Evolutionary conservation across 2,113 vertebrate species (phyloP).

Genomic region (Eptesicus fuscus): DNA sequence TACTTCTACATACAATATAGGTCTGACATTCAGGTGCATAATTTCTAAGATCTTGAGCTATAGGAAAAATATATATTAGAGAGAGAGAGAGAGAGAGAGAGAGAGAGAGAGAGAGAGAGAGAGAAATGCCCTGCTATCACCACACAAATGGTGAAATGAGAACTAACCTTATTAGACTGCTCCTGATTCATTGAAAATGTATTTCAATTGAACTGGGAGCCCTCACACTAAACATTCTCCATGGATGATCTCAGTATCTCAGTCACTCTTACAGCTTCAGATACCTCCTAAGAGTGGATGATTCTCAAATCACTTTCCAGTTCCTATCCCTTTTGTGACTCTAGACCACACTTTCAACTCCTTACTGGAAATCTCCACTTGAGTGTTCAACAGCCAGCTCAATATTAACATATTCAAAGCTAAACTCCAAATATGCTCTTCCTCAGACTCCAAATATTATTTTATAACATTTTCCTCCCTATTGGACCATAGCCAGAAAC

Average conservation of each 20-base stretch:
- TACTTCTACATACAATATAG: background rate
- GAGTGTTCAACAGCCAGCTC: background rate
- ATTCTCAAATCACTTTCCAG: background rate
- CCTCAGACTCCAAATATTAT: background rate
- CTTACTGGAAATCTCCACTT: background rate
- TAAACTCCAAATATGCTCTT: background rate
- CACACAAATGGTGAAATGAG: background rate
- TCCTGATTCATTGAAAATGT: slow-evolving; percentile 20
- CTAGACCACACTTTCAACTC: background rate
- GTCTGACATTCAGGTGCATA: slow-evolving; percentile 19
- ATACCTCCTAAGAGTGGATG: background rate
- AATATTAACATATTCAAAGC: background rate
- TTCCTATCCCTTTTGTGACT: background rate
- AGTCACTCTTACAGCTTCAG: background rate
- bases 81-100: no score
- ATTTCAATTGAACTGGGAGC: background rate
- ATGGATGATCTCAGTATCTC: background rate
- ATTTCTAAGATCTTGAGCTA: background rate
- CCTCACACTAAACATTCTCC: background rate
- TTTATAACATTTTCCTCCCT: background rate
- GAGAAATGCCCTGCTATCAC: background rate
- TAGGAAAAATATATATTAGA: background rate
- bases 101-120: no score
- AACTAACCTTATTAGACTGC: background rate
- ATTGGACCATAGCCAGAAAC: background rate